Conservation (phyloP, 2,113 vertebrate genomes). For the Acrocephalus kingi region DNA sequence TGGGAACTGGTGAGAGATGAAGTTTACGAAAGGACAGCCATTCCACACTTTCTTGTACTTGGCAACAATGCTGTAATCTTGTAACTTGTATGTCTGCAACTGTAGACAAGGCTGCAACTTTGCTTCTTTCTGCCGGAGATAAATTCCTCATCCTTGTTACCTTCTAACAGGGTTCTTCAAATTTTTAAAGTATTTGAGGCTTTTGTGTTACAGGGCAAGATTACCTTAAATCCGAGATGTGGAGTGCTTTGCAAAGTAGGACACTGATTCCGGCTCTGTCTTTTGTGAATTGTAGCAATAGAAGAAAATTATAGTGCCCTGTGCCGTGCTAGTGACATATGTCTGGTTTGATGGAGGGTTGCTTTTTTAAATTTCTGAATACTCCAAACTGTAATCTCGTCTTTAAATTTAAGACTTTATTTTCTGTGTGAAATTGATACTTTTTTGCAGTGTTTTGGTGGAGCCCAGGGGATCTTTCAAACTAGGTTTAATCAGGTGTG, state of each 20-base stretch:
- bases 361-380: not conserved
- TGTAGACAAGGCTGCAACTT: not conserved
- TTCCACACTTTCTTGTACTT: not conserved
- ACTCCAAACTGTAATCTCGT: not conserved
- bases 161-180: not conserved
- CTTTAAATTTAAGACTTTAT: not conserved
- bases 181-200: not conserved
- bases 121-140: not conserved
- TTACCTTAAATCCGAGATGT: fast-evolving
- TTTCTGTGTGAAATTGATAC: not conserved
- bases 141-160: not conserved
- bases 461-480: not conserved
- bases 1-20: not conserved
- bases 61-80: not conserved
- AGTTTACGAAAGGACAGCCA: fast-evolving
- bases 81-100: not conserved
- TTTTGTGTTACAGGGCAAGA: not conserved
- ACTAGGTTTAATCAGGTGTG: not conserved
- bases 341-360: not conserved
- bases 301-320: not conserved
- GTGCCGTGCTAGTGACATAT: fast-evolving
- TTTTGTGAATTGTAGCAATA: not conserved
- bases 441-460: not conserved
- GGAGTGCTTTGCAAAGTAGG: not conserved
- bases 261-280: fast-evolving